Evolutionary conservation across 2,888 invertebrate species (phyloP), one percentile per base, ranked within the genome.

Genomic region (Chirona hameri): DNA sequence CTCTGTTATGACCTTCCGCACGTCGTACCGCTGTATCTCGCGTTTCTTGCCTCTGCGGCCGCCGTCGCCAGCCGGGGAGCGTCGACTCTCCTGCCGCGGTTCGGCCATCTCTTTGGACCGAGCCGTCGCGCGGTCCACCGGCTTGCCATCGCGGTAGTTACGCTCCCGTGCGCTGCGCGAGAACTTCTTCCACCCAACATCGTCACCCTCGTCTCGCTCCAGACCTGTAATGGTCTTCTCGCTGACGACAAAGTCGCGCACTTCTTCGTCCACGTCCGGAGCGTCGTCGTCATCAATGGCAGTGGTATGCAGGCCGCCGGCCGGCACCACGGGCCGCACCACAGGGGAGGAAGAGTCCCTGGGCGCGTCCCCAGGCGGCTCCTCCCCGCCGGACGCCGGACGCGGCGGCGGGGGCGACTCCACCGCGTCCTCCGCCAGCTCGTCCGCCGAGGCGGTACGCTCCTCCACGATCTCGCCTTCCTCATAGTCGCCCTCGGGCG

Each of bases 391-490:
- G 48, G 48, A 48, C 9, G 48, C 9, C 18, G 57, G 57, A 3
- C 14, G 60, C 60, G 60, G 60, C 80, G 82, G 18, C 84, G 83
- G 2, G 81, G 83, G 24, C 85, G 84, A 76, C 84, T 84, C 57
- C 46, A 29, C 15, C 48, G 48, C n/a, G 82, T 83, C 57, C 83
- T 83, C 7, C 83, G 84, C 81, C 84, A 82, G 55, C 84, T 84
- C 46, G 24, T 24, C 60, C 5, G 60, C n/a, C 60, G 60, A 60
- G 7, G 24, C 3, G 0, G 72, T 31, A 31, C 21, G 31, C 72
- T 76, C 72, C 72, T 76, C 72, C 18, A 76, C 72, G 72, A 76
- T 76, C 39, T 76, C 72, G 18, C 72, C 72, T 39, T 76, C 72
- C 72, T 76, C 72, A 39, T 76, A 76, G 39, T 76, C 72, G 18